These are phyloP conservation scores for Busseola fusca DNA, from an alignment of 2,888 invertebrate genomes.

Conservation along the genomic window DNA sequence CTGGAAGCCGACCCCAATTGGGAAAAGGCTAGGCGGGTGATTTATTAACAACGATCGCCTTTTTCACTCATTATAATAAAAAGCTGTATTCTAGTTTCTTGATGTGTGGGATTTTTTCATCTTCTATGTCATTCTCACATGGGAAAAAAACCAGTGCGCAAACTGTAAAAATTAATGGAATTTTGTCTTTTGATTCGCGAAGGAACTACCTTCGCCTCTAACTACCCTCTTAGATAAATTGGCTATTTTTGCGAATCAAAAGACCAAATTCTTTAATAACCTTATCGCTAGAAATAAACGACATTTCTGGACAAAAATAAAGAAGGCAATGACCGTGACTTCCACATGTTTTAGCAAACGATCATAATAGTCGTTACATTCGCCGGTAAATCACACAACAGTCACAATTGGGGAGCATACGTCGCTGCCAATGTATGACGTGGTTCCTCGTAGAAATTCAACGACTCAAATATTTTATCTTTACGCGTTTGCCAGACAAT, in stretches of 20 bases:
- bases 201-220: no score
- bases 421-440: background rate
- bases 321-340: conserved; percentile 22
- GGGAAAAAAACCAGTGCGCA: background rate
- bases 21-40: no score
- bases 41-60: background rate
- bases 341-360: conserved; percentile 22
- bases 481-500: background rate
- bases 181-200: no score
- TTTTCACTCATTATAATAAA: background rate
- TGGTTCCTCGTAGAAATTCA: background rate
- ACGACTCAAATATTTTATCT: background rate
- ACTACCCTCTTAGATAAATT: background rate
- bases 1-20: no score
- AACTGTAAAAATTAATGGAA: background rate
- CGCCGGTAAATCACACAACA: background rate
- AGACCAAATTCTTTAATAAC: background rate
- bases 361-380: conserved; percentile 22
- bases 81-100: background rate
- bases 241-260: background rate
- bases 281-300: conserved; percentile 13
- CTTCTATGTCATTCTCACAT: background rate
- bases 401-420: background rate
- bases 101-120: background rate
- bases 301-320: conserved; percentile 13